These are phyloP conservation scores for Trachythela sp. DNA, from an alignment of 64 coral and sea anemone species.

Conservation along the genomic window DNA sequence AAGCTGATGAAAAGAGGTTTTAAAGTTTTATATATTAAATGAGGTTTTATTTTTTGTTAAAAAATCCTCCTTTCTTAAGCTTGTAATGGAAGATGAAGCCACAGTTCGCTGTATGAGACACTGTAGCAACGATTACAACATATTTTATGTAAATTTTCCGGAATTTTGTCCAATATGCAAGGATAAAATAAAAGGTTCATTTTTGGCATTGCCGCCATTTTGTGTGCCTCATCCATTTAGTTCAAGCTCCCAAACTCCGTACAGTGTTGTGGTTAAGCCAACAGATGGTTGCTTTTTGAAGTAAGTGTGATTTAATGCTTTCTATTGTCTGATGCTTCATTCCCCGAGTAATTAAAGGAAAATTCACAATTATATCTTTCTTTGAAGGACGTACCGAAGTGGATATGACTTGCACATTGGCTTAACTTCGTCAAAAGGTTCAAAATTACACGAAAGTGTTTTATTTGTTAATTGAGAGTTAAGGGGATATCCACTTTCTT, in stretches of 20 bases:
- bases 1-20: not conserved
- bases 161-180: conserved; percentile 20
- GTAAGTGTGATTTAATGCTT: not conserved
- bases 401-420: conserved; percentile 12
- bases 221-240: not conserved
- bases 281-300: conserved; percentile 21
- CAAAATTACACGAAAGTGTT: not conserved
- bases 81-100: not conserved
- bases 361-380: not conserved
- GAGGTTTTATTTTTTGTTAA: not conserved
- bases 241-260: not conserved
- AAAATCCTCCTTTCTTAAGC: not conserved
- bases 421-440: not conserved
- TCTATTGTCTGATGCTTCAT: not conserved
- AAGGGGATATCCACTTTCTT: too few species aligned
- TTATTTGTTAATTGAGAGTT: too few species aligned
- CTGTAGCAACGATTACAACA: not conserved
- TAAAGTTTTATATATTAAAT: too few species aligned
- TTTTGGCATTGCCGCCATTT: conserved; percentile 11
- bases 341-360: not conserved
- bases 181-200: not conserved
- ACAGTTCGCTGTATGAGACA: conserved; percentile 15
- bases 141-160: conserved; percentile 1
- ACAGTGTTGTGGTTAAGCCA: not conserved
- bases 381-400: not conserved